Evolutionary conservation across 2,113 vertebrate species (phyloP), one percentile per base, ranked within the genome.

Genomic region (Dissostichus mawsoni): DNA sequence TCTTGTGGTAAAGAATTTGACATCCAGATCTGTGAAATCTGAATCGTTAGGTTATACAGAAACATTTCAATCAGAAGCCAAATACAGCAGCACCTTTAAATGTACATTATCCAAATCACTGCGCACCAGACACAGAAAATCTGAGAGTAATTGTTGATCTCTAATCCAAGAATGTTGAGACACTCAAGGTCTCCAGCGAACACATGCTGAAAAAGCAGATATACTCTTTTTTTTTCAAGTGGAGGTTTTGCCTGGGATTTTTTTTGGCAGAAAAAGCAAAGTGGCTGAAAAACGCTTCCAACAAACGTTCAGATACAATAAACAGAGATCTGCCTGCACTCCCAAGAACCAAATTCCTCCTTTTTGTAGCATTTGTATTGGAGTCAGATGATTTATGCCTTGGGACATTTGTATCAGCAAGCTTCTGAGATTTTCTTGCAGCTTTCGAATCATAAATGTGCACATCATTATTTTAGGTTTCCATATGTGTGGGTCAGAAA

Each of bases 341-440:
- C 51, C 23, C 18, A 62, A 13, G 16, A 36, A 50, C 62, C 14
- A 3, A 47, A 59, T 4, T 33, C 56, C 55, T 56, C 10, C 2
- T 50, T 59, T 48, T 13, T 59, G 56, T 4, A 13, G 20, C 47
- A 55, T 72, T 67, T 79, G 55, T 41, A 74, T 67, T 68, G 5
- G 64, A 18, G 18, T 81, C 80, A 78, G 68, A 83, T 69, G 67
- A 48, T 86, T 82, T 65, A 59, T 50, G 47, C 8, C 2, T 44
- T 17, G 18, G 80, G 33, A 80, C 13, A 4, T 4, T 45, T 61
- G 75, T 58, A 51, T 48, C 52, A 55, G 62, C 17, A 55, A 71
- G 58, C 29, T 16, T 41, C 68, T 8, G 55, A 52, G 51, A 10
- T 5, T 8, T 36, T 50, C 17, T 11, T n/a, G 36, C 18, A 29